These are phyloP conservation scores for Nomada fabriciana DNA, from an alignment of 2,888 invertebrate species.

Conservation along the genomic window DNA sequence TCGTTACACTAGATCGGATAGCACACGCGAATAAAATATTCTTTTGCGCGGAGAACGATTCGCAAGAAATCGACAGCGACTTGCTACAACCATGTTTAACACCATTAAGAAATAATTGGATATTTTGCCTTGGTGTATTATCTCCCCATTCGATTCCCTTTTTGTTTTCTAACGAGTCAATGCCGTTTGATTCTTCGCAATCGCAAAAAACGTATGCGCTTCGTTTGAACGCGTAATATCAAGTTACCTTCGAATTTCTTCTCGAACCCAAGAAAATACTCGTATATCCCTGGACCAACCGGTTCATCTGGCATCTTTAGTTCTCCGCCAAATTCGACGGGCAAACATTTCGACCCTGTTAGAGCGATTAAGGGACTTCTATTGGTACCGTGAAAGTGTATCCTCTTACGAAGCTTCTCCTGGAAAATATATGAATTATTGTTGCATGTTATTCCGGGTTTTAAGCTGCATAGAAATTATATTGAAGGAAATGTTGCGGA, in stretches of 20 bases:
- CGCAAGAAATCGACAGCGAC: not conserved
- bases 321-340: conserved; percentile 89
- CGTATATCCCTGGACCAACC: conserved; percentile 87
- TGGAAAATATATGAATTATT: conserved; percentile 77
- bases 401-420: conserved; percentile 92
- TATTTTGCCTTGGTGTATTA: too few relatives aligned
- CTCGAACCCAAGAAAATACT: conserved; percentile 89
- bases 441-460: not conserved
- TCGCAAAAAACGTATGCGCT: not conserved
- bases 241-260: conserved; percentile 85
- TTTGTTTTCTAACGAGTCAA: too few relatives aligned
- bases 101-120: too few relatives aligned
- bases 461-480: not conserved
- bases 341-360: conserved; percentile 87
- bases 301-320: conserved; percentile 87
- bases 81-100: too few relatives aligned
- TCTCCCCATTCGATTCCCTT: too few relatives aligned
- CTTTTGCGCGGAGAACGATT: not conserved
- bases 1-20: not conserved
- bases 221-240: not conserved
- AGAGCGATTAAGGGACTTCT: conserved; percentile 87
- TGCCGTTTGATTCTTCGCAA: too few relatives aligned
- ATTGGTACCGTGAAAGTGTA: conserved; percentile 91
- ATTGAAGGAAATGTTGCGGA: not conserved
- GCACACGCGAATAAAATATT: not conserved